Percentiles rank a stretch among this genome's conserved stretches.
These are phyloP conservation scores for Lophius americanus DNA, from an alignment of 2,797 vertebrate species.

Conservation along the genomic window DNA sequence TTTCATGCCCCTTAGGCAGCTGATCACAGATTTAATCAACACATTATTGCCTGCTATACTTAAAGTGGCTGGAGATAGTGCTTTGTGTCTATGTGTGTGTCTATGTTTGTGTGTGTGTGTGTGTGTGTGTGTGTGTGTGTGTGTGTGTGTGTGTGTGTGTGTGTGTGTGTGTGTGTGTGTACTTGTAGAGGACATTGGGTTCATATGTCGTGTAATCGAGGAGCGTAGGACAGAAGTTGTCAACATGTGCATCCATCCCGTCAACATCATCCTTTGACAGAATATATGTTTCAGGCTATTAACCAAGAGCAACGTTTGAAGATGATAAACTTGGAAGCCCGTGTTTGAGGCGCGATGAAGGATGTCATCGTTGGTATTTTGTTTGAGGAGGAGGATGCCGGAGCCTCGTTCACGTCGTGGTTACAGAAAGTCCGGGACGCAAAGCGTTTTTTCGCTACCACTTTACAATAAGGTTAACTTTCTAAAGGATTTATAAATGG, in stretches of 20 bases:
- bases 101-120: constrained; percentile 16
- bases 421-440: constrained; percentile 42
- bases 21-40: constrained; percentile 81
- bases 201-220: constrained; percentile 35
- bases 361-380: constrained; percentile 45
- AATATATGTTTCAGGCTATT: constrained; percentile 70
- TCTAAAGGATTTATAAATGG: too few relatives aligned
- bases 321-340: constrained; percentile 38
- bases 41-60: constrained; percentile 76
- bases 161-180: constrained; percentile 23
- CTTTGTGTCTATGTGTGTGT: constrained; percentile 21
- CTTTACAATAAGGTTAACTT: too few relatives aligned
- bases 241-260: constrained; percentile 68
- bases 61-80: constrained; percentile 62
- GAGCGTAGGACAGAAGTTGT: constrained; percentile 42
- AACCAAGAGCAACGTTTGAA: constrained; percentile 54
- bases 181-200: constrained; percentile 20
- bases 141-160: constrained; percentile 37
- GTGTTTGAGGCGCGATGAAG: constrained; percentile 26
- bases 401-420: constrained; percentile 30
- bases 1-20: constrained; percentile 81
- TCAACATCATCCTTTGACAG: constrained; percentile 63
- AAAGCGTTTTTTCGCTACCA: neutral
- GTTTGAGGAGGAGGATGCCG: constrained; percentile 32
- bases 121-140: constrained; percentile 1